These are phyloP conservation scores for Corythornis leucogaster DNA, from an alignment of 2,797 vertebrate species.

Conservation along the genomic window DNA sequence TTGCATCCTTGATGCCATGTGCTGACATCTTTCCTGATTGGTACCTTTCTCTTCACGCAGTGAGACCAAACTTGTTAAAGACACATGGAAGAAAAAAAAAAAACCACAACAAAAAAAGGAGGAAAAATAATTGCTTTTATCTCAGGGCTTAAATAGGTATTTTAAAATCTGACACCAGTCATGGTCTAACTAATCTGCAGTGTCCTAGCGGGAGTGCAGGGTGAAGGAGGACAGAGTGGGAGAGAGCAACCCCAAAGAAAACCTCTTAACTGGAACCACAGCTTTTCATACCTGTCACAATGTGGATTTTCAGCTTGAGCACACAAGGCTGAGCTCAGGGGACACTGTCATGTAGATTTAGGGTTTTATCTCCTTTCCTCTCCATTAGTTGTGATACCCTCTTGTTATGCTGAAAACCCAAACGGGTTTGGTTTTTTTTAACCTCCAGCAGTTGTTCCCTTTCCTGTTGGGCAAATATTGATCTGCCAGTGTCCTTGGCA, in stretches of 20 bases:
- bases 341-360: constrained; percentile 63
- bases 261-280: background rate
- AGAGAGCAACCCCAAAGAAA: background rate
- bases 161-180: background rate
- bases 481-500: background rate
- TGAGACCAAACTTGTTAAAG: background rate
- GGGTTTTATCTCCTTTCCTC: constrained; percentile 17
- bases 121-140: background rate
- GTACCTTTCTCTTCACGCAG: background rate
- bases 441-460: background rate
- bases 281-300: constrained; percentile 47
- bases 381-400: constrained; percentile 49
- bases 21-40: background rate
- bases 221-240: background rate
- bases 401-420: background rate
- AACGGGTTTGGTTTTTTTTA: background rate
- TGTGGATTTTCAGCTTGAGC: constrained; percentile 40
- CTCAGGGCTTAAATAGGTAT: background rate
- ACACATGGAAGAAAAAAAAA: background rate
- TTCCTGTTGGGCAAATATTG: background rate
- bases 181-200: rapidly evolving
- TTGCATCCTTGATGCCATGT: background rate
- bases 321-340: constrained; percentile 46
- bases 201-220: background rate
- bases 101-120: background rate